Evolutionary conservation across 2,888 invertebrate species (phyloP).

Genomic region (Rhaphigaster nebulosa): DNA sequence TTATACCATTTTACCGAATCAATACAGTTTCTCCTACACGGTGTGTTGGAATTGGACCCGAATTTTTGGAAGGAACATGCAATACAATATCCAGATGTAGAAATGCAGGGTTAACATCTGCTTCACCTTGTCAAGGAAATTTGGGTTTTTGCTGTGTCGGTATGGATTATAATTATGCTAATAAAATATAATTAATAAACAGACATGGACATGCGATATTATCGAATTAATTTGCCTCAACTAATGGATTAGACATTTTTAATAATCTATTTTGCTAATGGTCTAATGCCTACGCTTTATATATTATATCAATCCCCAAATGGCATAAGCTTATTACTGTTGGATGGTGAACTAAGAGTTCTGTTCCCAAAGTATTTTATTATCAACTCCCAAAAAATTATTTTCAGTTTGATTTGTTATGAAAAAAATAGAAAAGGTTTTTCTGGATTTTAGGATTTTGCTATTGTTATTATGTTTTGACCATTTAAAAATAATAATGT

Average conservation of each 20-base stretch:
- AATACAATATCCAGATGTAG: slow-evolving; percentile 82
- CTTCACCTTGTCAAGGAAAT: slow-evolving; percentile 80
- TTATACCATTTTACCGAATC: slow-evolving; percentile 36
- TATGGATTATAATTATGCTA: slow-evolving; percentile 70
- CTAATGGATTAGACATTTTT: too few relatives aligned
- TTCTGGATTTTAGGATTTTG: not conserved
- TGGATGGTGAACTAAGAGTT: too few relatives aligned
- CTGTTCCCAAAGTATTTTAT: too few relatives aligned
- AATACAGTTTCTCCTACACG: not conserved
- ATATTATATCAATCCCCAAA: too few relatives aligned
- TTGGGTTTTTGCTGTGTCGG: slow-evolving; percentile 88
- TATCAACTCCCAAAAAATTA: too few relatives aligned
- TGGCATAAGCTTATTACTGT: too few relatives aligned
- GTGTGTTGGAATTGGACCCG: slow-evolving; percentile 23
- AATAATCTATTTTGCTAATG: too few relatives aligned
- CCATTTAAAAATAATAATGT: too few relatives aligned
- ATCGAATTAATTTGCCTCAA: too few relatives aligned
- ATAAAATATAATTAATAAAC: not conserved
- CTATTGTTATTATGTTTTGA: not conserved
- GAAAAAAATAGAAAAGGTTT: not conserved
- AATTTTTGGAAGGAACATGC: slow-evolving; percentile 76
- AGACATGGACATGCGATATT: not conserved
- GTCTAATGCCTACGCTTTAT: too few relatives aligned
- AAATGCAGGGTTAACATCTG: slow-evolving; percentile 78
- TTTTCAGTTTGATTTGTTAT: not conserved